Percentiles rank a stretch among this genome's conserved stretches.
These are phyloP conservation scores for Chamaedrilus cognettii DNA, from an alignment of 2,888 invertebrate species.

Conservation along the genomic window DNA sequence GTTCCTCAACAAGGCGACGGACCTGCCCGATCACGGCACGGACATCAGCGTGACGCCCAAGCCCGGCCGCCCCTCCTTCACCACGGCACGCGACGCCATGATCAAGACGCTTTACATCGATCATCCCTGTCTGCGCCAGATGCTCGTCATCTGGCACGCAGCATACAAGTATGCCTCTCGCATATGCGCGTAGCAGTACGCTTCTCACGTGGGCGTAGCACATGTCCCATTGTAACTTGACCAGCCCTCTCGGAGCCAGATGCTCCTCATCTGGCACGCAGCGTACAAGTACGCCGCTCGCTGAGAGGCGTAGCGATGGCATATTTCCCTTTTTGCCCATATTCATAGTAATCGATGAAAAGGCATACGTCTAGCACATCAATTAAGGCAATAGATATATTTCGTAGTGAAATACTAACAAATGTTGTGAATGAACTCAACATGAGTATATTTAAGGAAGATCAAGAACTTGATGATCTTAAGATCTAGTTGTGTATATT, in stretches of 20 bases:
- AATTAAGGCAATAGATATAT: too few relatives aligned
- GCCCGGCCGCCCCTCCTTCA: slow-evolving; percentile 68
- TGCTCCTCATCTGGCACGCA: slow-evolving; percentile 77
- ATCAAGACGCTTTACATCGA: slow-evolving; percentile 72
- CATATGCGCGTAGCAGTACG: too few relatives aligned
- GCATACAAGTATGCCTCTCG: slow-evolving; percentile 68
- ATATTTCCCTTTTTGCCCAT: too few relatives aligned
- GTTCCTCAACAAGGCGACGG: not conserved
- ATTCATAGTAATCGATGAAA: too few relatives aligned
- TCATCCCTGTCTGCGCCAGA: slow-evolving; percentile 79
- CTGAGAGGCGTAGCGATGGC: too few relatives aligned
- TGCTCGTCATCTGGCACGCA: slow-evolving; percentile 77
- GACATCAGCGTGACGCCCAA: slow-evolving; percentile 64
- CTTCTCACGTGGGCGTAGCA: too few relatives aligned
- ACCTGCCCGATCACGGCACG: not conserved
- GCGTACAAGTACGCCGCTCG: slow-evolving; percentile 68
- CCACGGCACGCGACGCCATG: slow-evolving; percentile 63
- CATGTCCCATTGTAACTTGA: slow-evolving; percentile 75
- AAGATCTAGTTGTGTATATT: too few relatives aligned
- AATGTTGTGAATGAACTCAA: too few relatives aligned
- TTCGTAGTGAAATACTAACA: too few relatives aligned
- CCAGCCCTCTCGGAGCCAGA: slow-evolving; percentile 79
- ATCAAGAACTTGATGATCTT: too few relatives aligned
- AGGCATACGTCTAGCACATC: too few relatives aligned
- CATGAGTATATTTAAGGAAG: too few relatives aligned